phyloP scores from a whole-genome alignment of 2,888 invertebrate species.

The Philaethria dido region DNA sequence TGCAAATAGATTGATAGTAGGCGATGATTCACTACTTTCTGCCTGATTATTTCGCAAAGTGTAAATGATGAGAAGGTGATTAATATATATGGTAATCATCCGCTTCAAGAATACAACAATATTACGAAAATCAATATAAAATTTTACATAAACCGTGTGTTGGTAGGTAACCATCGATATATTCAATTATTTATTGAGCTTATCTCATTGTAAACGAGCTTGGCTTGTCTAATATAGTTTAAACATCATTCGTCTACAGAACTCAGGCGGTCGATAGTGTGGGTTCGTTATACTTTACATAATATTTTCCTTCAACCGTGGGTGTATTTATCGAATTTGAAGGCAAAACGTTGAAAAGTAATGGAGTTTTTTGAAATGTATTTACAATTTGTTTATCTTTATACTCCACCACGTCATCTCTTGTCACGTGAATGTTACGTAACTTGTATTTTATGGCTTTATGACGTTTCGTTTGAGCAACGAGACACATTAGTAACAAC shows the following conservation, averaged over 20 bases:
- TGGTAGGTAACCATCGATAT: constrained; percentile 1
- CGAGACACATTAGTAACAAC: constrained; percentile 10
- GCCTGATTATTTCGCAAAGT: not conserved
- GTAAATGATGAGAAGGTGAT: not conserved
- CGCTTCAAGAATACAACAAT: not conserved
- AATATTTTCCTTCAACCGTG: constrained; percentile 20
- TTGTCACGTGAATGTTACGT: constrained; percentile 43
- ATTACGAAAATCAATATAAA: constrained; percentile 20
- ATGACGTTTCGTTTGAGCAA: constrained; percentile 24
- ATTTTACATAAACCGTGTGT: constrained; percentile 18
- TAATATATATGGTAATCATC: not conserved
- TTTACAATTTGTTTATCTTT: constrained; percentile 30
- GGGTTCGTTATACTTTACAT: constrained; percentile 28
- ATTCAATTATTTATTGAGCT: constrained; percentile 28
- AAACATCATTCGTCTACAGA: constrained; percentile 23
- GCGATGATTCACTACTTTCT: not conserved
- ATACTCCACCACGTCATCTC: constrained; percentile 43
- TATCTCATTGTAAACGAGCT: constrained; percentile 32
- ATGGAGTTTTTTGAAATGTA: constrained; percentile 28
- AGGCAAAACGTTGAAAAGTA: constrained; percentile 18
- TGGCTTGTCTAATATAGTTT: constrained; percentile 24
- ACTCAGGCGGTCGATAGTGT: constrained; percentile 32
- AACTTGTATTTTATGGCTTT: constrained; percentile 25
- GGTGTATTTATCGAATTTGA: constrained; percentile 30
- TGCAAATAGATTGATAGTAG: no score